Evolutionary conservation across 35 echinoderm and acorn worm species (phyloP).

Genomic region (Anneissia japonica): DNA sequence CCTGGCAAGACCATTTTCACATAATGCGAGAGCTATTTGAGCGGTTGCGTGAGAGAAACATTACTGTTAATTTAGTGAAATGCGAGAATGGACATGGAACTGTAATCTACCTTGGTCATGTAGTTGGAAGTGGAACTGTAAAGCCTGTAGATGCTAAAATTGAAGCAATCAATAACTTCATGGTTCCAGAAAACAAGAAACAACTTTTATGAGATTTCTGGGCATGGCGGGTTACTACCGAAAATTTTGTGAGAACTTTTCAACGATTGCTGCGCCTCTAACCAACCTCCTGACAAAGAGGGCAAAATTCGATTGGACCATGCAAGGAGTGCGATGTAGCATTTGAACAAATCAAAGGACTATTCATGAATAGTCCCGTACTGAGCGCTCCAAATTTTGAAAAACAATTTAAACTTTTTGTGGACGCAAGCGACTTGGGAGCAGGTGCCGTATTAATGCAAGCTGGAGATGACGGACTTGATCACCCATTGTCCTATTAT

Average conservation of each 20-base stretch:
- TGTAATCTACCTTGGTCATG: conserved; percentile 48
- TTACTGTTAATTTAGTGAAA: conserved; percentile 43
- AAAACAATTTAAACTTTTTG: background rate
- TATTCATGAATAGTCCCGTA: background rate
- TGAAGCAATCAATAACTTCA: conserved; percentile 18
- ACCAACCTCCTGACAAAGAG: conserved; percentile 19
- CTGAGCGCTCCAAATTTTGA: background rate
- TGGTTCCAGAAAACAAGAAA: background rate
- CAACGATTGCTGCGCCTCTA: conserved; percentile 5
- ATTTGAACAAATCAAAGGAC: conserved; percentile 2
- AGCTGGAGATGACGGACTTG: conserved; percentile 11
- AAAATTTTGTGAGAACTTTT: conserved; percentile 8
- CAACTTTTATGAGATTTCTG: conserved; percentile 22
- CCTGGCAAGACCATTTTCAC: conserved; percentile 31
- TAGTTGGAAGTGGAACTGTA: conserved; percentile 36
- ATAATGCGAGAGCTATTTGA: conserved; percentile 20
- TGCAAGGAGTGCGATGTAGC: conserved; percentile 5
- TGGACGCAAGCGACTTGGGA: conserved; percentile 5
- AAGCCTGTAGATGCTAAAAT: conserved; percentile 29
- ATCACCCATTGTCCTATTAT: conserved; percentile 32
- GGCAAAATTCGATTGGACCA: conserved; percentile 20
- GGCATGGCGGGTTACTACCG: conserved; percentile 26
- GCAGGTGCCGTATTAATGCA: conserved; percentile 24
- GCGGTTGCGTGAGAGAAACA: conserved; percentile 28
- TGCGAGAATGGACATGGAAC: conserved; percentile 29